phyloP scores from a whole-genome alignment of 1,140 invertebrate species.

The Drosophila seguyi region DNA sequence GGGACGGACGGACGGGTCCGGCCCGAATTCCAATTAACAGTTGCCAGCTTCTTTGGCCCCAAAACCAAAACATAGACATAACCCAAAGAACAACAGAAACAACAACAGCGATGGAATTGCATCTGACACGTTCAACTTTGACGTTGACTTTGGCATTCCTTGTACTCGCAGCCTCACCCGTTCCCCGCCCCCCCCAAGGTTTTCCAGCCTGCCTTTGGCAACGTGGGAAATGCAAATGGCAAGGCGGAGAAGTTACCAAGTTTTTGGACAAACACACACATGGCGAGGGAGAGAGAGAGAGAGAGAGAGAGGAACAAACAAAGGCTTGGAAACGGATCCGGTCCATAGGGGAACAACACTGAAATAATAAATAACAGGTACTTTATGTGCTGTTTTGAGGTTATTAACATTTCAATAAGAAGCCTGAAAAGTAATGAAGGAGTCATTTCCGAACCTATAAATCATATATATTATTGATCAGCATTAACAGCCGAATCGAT shows the following conservation, averaged over 20 bases:
- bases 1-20: neutral
- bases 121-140: slow-evolving; percentile 67
- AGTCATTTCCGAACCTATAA: no score
- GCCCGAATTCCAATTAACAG: slow-evolving; percentile 77
- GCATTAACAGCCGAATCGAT: no score
- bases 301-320: slow-evolving; percentile 66
- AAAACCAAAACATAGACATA: slow-evolving; percentile 39
- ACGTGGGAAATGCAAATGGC: slow-evolving; percentile 81
- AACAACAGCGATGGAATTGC: slow-evolving; percentile 40
- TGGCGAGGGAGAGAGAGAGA: no score
- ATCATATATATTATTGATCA: no score
- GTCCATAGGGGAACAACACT: slow-evolving; percentile 22
- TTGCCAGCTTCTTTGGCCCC: slow-evolving; percentile 36
- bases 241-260: slow-evolving; percentile 45
- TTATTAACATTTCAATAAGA: no score
- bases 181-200: slow-evolving; percentile 12
- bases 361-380: slow-evolving; percentile 9
- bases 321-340: slow-evolving; percentile 54
- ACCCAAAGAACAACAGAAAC: neutral
- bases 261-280: slow-evolving; percentile 48
- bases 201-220: slow-evolving; percentile 37
- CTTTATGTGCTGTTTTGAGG: neutral
- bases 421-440: no score
- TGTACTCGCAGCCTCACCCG: neutral
- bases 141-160: slow-evolving; percentile 49